phyloP scores from a whole-genome alignment of 2,113 vertebrate species.

The Pyxicephalus adspersus region DNA sequence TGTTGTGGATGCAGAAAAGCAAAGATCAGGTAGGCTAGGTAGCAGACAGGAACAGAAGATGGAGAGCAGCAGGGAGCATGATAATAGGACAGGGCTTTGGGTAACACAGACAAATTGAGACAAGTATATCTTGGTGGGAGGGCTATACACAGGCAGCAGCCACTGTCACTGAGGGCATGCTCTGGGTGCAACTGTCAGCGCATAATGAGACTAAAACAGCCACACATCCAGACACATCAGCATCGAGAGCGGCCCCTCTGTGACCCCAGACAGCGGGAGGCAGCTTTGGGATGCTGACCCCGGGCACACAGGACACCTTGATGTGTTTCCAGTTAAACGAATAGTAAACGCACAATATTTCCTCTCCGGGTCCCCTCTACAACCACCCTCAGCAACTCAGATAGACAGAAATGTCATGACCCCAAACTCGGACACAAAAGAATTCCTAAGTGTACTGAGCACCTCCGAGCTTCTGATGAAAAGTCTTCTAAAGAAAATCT shows the following conservation, averaged over 20 bases:
- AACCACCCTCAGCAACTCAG: background rate
- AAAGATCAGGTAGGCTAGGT: background rate
- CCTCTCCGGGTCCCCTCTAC: background rate
- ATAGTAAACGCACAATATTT: background rate
- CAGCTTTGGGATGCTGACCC: conserved; percentile 35
- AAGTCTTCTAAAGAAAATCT: no score
- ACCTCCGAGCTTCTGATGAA: background rate
- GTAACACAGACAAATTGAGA: background rate
- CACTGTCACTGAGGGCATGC: background rate
- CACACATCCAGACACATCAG: conserved; percentile 47
- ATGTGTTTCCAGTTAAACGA: background rate
- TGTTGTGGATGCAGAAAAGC: no score
- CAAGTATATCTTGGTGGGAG: background rate
- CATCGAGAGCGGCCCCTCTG: background rate
- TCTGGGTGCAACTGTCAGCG: conserved; percentile 35
- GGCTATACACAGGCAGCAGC: background rate
- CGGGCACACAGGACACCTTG: conserved; percentile 27
- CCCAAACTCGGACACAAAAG: background rate
- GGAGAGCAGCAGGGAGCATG: background rate
- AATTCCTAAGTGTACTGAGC: background rate
- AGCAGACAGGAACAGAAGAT: background rate
- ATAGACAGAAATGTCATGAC: conserved; percentile 19
- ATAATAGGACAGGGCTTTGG: background rate
- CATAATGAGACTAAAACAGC: conserved; percentile 33
- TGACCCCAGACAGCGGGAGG: conserved; percentile 39